These are phyloP conservation scores for Nomada flava DNA, from an alignment of 2,888 invertebrate species.

Conservation along the genomic window DNA sequence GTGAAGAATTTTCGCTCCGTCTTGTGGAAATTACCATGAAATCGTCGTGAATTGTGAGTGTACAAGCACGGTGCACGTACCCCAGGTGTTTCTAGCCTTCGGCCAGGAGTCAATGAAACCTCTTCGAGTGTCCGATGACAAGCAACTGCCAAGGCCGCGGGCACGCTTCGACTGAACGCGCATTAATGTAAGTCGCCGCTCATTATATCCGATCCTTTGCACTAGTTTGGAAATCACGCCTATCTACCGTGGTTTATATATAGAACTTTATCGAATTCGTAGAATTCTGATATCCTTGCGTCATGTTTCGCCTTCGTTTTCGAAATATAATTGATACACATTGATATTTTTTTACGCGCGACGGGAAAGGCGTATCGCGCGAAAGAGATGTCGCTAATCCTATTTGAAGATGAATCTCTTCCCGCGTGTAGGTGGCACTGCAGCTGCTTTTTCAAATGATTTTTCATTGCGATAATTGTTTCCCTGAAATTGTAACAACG, in stretches of 20 bases:
- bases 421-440: not conserved
- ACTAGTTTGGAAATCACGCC: not conserved
- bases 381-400: not conserved
- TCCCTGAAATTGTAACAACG: no score
- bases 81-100: not conserved
- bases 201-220: constrained; percentile 3
- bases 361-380: not conserved
- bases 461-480: no score
- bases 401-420: not conserved
- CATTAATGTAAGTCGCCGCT: constrained; percentile 2
- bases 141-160: not conserved
- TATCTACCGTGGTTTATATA: not conserved
- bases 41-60: not conserved
- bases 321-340: not conserved
- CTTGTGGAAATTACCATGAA: not conserved
- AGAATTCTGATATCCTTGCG: not conserved
- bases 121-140: not conserved
- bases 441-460: not conserved
- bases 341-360: not conserved
- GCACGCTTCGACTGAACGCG: no score
- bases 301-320: not conserved
- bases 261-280: not conserved
- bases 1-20: constrained; percentile 3
- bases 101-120: not conserved
- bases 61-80: not conserved